Evolutionary conservation across 2,888 invertebrate genomes (phyloP), one percentile per base, ranked within the genome.

Genomic region (Acleris sparsana): DNA sequence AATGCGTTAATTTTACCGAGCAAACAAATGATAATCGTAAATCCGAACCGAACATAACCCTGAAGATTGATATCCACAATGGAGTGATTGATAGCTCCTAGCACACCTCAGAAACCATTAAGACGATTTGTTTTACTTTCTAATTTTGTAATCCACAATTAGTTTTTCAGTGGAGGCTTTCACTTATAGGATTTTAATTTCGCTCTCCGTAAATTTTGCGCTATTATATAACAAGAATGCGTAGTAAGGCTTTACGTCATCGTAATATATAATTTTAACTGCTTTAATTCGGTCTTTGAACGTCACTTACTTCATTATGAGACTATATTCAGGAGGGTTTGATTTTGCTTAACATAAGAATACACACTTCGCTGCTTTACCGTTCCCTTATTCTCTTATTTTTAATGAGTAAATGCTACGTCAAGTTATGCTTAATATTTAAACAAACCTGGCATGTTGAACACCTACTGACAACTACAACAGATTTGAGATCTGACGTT

Each of bases 101-200:
- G 20, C 72, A 73, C 76, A 75, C 71, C 71, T 75, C 77, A 74
- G 73, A 75, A 76, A 78, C 76, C 76, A 80, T 80, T 80, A 79
- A 65, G 78, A 73, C 79, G 79, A 84, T 87, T 85, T 80, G 83
- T 83, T 80, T 67, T 69, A 80, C 63, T 68, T 84, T 84, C 85
- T 86, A 73, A 79, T 85, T 84, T 81, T 83, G 81, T 80, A 78
- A 78, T 75, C 77, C 80, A 81, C 83, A 82, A 83, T 85, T 80
- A 80, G 61, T 80, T 83, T 77, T 78, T 74, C 73, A 74, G 73
- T 79, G 74, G 72, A 75, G 75, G 82, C 87, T 89, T 89, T 89
- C 88, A 80, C 85, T 83, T 81, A 79, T 81, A 71, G 69, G 76
- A 72, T 84, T 82, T 81, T 75, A 73, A 72, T 74, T 75, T 73